Evolutionary conservation across 2,113 vertebrate genomes (phyloP).

Genomic region (Gymnarchus niloticus): DNA sequence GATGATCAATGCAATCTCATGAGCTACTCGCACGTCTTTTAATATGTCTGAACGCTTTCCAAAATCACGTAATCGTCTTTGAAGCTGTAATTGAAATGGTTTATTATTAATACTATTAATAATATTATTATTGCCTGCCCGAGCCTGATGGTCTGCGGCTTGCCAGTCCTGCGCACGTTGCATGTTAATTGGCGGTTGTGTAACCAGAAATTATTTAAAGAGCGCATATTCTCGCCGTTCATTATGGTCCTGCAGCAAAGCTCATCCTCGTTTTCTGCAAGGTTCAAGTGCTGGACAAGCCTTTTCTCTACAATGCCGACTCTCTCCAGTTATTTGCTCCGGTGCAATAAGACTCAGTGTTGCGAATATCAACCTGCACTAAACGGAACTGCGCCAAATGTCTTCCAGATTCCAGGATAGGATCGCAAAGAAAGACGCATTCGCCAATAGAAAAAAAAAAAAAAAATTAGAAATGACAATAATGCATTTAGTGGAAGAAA

Average conservation of each 20-base stretch:
- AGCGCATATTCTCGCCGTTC: not conserved
- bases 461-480: not conserved
- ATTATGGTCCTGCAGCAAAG: constrained; percentile 10
- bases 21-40: not conserved
- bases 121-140: constrained; percentile 5
- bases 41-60: not conserved
- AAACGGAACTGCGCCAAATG: not conserved
- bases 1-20: not conserved
- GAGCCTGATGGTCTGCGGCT: constrained; percentile 1
- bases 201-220: constrained; percentile 17
- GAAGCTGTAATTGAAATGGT: not conserved
- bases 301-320: not conserved
- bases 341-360: not conserved
- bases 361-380: not conserved
- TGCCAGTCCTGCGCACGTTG: constrained; percentile 1
- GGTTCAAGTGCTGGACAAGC: constrained; percentile 1
- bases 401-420: not conserved
- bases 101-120: constrained; percentile 8
- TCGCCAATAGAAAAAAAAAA: not conserved
- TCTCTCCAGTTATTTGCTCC: not conserved
- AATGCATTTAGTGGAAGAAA: not conserved
- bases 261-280: not conserved
- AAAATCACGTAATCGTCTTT: not conserved
- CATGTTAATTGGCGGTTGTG: constrained; percentile 18
- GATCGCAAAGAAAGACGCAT: not conserved